These are phyloP conservation scores for Origma solitaria DNA, from an alignment of 2,113 vertebrate genomes.

Conservation along the genomic window DNA sequence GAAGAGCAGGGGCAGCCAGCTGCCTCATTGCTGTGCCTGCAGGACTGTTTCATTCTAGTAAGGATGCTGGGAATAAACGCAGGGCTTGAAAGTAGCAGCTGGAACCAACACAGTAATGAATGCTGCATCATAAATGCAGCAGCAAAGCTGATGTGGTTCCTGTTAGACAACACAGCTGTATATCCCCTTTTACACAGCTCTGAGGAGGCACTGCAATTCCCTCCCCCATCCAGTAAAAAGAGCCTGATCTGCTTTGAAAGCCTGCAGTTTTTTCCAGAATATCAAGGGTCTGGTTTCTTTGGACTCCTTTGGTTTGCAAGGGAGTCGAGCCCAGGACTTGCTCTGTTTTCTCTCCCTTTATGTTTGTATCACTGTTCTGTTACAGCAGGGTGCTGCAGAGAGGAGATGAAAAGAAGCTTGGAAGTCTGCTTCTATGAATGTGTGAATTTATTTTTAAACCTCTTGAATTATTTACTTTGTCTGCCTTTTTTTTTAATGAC, in stretches of 20 bases:
- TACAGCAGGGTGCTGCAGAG: background rate
- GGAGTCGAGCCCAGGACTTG: background rate
- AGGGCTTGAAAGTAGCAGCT: background rate
- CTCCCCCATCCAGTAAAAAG: background rate
- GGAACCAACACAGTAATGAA: background rate
- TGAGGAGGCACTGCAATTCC: background rate
- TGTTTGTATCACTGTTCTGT: background rate
- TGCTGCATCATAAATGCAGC: background rate
- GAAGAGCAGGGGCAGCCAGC: background rate
- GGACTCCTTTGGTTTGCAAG: background rate
- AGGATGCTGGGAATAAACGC: background rate
- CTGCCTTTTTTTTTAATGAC: slow-evolving; percentile 1
- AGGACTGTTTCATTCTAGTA: background rate
- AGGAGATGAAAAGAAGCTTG: slow-evolving; percentile 46
- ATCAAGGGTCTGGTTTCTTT: background rate
- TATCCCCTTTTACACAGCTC: background rate
- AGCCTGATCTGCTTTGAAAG: background rate
- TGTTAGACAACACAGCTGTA: background rate
- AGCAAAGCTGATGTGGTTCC: background rate
- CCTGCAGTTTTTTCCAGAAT: background rate
- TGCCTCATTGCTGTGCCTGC: background rate
- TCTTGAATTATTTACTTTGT: slow-evolving; percentile 54
- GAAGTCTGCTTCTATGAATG: background rate
- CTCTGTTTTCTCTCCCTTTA: background rate
- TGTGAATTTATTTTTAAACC: slow-evolving; percentile 45